Percentiles rank a stretch among this genome's conserved stretches.
Evolutionary conservation across 1,140 invertebrate genomes (phyloP).

Genomic region (Ceratosolen solmsi): DNA sequence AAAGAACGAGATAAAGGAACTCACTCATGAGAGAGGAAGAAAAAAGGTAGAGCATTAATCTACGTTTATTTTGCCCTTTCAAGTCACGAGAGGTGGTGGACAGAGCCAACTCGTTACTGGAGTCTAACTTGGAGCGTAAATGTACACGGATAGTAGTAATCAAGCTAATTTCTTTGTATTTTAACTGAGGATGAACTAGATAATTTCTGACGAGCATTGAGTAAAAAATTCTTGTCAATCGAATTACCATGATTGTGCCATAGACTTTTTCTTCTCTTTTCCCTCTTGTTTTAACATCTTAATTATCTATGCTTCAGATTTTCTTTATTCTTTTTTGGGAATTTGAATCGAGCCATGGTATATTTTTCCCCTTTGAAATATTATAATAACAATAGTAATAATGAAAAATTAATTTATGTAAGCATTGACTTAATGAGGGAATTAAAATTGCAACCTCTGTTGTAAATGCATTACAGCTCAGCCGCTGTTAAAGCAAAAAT

Average conservation of each 20-base stretch:
- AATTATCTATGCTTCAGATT: no score
- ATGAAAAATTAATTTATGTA: no score
- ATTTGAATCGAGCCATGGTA: no score
- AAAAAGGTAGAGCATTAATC: slow-evolving; percentile 1
- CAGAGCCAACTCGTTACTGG: not conserved
- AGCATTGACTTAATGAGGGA: no score
- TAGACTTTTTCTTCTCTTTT: no score
- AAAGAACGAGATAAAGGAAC: not conserved
- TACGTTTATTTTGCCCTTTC: slow-evolving; percentile 12
- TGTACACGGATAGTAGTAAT: not conserved
- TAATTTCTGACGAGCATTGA: not conserved
- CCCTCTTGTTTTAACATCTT: no score
- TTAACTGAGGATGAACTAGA: not conserved
- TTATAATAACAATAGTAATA: no score
- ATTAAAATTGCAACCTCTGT: no score
- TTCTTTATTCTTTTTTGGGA: no score
- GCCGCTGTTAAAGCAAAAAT: no score
- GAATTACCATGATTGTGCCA: not conserved
- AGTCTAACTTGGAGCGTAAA: slow-evolving; percentile 17
- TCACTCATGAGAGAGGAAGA: not conserved
- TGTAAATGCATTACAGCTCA: no score
- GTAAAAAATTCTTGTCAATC: not conserved
- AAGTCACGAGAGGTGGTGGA: not conserved
- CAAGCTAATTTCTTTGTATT: slow-evolving; percentile 26
- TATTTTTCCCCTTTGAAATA: no score